phyloP scores from a whole-genome alignment of 2,888 invertebrate species.

The Herminia tarsipennalis region DNA sequence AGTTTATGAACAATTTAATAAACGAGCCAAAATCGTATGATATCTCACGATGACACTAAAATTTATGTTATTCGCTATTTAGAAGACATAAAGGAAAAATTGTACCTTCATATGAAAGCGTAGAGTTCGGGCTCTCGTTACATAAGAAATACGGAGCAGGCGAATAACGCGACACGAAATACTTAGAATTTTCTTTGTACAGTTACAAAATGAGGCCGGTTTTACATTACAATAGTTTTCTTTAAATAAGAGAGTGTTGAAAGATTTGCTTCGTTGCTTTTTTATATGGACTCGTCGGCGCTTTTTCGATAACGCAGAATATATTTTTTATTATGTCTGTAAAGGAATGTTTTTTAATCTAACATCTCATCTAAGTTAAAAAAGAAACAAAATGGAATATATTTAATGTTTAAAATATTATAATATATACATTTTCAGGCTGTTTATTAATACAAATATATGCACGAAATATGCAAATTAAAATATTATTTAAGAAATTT shows the following conservation, averaged over 20 bases:
- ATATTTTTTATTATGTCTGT: too few species aligned
- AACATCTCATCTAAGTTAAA: too few species aligned
- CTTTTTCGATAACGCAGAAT: too few species aligned
- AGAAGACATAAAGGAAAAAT: conserved; percentile 49
- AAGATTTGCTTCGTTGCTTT: neutral
- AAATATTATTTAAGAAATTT: too few species aligned
- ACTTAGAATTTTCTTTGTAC: conserved; percentile 9
- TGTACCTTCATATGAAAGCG: conserved; percentile 41
- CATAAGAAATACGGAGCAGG: conserved; percentile 1
- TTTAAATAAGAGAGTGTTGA: neutral
- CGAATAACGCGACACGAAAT: neutral
- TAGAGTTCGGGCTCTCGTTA: conserved; percentile 1
- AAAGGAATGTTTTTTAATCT: too few species aligned
- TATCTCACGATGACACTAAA: conserved; percentile 42
- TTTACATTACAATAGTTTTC: neutral
- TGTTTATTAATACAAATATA: too few species aligned
- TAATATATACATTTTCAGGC: too few species aligned
- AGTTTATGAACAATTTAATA: neutral
- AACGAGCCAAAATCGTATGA: conserved; percentile 39
- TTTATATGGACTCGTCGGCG: too few species aligned
- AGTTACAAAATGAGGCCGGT: conserved; percentile 2
- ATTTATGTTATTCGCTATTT: conserved; percentile 55
- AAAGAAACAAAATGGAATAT: too few species aligned
- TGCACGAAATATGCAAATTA: too few species aligned
- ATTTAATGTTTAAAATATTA: too few species aligned